Base-by-base conservation (phyloP, 1,140 invertebrate genomes). In the Papilio aristodemus region DNA sequence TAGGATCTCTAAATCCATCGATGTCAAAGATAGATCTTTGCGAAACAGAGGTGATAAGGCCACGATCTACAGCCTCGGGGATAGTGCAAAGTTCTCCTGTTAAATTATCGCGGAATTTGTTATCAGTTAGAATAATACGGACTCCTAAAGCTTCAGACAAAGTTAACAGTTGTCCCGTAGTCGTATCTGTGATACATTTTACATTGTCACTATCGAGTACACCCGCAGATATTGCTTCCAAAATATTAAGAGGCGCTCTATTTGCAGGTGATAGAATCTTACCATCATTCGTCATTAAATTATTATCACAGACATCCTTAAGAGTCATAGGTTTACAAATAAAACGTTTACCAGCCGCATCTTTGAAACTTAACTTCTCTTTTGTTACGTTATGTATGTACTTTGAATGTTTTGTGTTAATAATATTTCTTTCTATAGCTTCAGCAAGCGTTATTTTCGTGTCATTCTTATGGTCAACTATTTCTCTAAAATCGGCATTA, bases 21-120 rank as follows among this genome's bases (percentile, higher is more conserved):
- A 98, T 97, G 84, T 98, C 96, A 84, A 98, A 98, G 69, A 98
- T 95, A 5, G 96, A 97, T 87, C 96, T 96, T 83, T 96, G 95
- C 10, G 95, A 94, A 4, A 98, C 95, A 4, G 97, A 96, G 7
- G 96, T 96, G 46, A 99, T 95, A n/a, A 97, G 93, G 41, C 98
- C 97, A 72, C 95, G 93, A 81, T 96, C 95, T 4, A 97, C 95
- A 5, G 97, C 97, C 82, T 98, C 95, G 8, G 93, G 93, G 72
- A 98, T 95, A 32, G 94, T 93, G 11, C 96, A 93, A 17, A 93
- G 86, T 86, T 96, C 94, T n/a, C 93, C 93, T 0, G 94, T 95
- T 70, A 94, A 92, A 67, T 93, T 93, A 90, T 97, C 95, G 38
- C 93, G 90, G 89, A 96, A 97, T 70, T 94, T 94, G 66, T 94